A percentile compares a stretch with the other conserved stretches of the same genome.
Conservation (phyloP, 2,888 invertebrate species). For the Chrysodeixis includens region DNA sequence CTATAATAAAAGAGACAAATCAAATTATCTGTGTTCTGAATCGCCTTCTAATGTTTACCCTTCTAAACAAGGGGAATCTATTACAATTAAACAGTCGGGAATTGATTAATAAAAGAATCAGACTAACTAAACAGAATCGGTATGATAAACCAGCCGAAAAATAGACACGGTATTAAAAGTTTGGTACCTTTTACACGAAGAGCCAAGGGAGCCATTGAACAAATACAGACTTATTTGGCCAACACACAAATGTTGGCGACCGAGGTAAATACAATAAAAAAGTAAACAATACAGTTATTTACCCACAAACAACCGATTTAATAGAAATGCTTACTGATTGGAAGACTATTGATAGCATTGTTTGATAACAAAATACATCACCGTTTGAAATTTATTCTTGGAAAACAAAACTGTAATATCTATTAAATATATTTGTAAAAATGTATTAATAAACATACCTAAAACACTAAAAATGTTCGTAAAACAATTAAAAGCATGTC, state of each 20-base stretch:
- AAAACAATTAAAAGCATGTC: constrained; percentile 34
- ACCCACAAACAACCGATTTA: background rate
- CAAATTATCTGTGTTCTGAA: too few relatives aligned
- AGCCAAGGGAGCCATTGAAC: background rate
- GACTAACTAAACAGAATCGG: too few relatives aligned
- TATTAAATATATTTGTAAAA: background rate
- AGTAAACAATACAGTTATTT: background rate
- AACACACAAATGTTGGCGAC: background rate
- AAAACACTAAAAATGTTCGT: constrained; percentile 43
- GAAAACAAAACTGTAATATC: background rate
- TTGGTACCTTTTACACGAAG: too few relatives aligned
- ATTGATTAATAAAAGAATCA: too few relatives aligned
- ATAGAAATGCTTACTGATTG: background rate
- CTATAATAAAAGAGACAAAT: too few relatives aligned
- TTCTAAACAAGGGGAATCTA: too few relatives aligned
- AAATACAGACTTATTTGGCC: background rate
- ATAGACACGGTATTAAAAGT: too few relatives aligned
- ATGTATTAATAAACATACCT: constrained; percentile 17
- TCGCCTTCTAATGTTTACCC: too few relatives aligned
- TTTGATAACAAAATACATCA: background rate
- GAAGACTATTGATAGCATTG: background rate
- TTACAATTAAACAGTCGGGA: too few relatives aligned
- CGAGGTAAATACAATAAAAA: background rate
- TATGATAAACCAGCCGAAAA: too few relatives aligned
- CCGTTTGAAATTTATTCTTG: background rate